Evolutionary conservation across 1,140 invertebrate genomes (phyloP).

Genomic region (Schlechtendalia chinensis): DNA sequence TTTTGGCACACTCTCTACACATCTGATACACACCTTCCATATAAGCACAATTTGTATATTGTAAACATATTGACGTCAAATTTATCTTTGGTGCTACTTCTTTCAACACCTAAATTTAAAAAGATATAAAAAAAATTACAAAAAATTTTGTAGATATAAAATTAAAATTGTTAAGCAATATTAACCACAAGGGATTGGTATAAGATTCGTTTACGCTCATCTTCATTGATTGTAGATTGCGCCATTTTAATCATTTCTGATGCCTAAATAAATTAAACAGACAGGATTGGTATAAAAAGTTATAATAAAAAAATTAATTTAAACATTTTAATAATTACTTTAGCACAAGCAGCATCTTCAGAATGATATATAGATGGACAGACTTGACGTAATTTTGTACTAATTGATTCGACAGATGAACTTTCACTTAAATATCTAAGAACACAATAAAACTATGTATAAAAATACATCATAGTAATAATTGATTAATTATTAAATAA

Average conservation of each 20-base stretch:
- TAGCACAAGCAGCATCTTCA: conserved; percentile 93
- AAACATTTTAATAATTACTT: conserved; percentile 61
- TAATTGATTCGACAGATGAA: conserved; percentile 89
- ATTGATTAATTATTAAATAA: too few relatives aligned
- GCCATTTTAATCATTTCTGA: conserved; percentile 84
- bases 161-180: not conserved
- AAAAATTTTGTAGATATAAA: not conserved
- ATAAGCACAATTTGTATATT: conserved; percentile 74
- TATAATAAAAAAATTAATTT: not conserved
- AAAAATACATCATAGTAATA: too few relatives aligned
- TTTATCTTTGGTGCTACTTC: conserved; percentile 78
- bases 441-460: conserved; percentile 52
- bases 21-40: conserved; percentile 88
- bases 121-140: not conserved
- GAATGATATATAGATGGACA: conserved; percentile 91
- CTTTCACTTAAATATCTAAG: conserved; percentile 87
- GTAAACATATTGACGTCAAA: conserved; percentile 72
- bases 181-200: conserved; percentile 36
- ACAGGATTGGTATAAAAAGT: not conserved
- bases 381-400: conserved; percentile 79
- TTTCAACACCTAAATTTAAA: conserved; percentile 71
- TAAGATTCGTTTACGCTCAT: conserved; percentile 61
- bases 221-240: conserved; percentile 66
- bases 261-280: conserved; percentile 61
- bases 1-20: conserved; percentile 76